A percentile compares a stretch with the other conserved stretches of the same genome.
Evolutionary conservation across 2,113 vertebrate species (phyloP).

Genomic region (Lepidothrix coronata): DNA sequence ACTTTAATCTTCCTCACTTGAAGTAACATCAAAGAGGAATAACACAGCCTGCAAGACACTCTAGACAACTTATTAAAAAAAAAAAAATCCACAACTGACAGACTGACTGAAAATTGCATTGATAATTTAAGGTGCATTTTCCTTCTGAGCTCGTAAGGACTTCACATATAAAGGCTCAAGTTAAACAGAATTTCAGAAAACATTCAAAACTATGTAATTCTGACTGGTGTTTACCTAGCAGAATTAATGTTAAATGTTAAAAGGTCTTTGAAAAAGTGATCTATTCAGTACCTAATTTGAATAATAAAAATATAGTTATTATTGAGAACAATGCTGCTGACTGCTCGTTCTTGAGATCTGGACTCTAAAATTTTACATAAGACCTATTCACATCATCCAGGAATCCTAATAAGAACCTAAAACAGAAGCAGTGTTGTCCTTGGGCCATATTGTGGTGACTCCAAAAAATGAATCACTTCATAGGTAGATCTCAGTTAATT

Average conservation of each 20-base stretch:
- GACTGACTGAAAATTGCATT: constrained; percentile 32
- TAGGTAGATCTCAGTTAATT: not conserved
- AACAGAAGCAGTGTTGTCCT: not conserved
- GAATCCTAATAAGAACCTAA: not conserved
- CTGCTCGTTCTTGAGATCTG: not conserved
- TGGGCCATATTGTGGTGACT: not conserved
- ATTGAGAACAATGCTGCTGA: not conserved
- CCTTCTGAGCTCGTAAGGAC: not conserved
- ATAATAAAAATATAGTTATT: not conserved
- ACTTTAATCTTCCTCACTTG: constrained; percentile 55
- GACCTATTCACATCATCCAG: not conserved
- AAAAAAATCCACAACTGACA: constrained; percentile 12
- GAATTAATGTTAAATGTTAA: not conserved
- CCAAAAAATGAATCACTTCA: not conserved
- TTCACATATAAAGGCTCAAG: not conserved
- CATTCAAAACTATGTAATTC: not conserved
- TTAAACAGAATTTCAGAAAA: not conserved
- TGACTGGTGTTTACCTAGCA: not conserved
- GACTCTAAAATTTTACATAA: not conserved
- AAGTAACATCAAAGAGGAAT: constrained; percentile 51
- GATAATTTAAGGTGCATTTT: constrained; percentile 29
- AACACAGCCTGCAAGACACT: constrained; percentile 47
- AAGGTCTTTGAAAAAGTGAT: not conserved
- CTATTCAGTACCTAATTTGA: not conserved
- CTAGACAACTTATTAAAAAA: constrained; percentile 48